Conservation (phyloP, 2,888 invertebrate genomes). For the Busseola fusca region DNA sequence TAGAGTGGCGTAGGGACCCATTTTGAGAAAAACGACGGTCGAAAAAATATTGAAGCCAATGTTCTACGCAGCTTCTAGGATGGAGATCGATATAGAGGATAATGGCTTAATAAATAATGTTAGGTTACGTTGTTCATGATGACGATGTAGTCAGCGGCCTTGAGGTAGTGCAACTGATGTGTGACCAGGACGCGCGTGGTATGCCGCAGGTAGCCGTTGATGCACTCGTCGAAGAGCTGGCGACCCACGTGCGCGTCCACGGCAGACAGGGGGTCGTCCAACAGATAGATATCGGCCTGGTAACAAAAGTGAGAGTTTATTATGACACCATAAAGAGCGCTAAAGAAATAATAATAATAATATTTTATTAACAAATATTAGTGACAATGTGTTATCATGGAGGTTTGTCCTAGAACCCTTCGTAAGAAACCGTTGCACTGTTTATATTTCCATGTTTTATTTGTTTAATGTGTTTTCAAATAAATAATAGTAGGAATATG, state of each 20-base stretch:
- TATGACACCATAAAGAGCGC: background rate
- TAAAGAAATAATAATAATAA: background rate
- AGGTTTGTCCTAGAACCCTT: background rate
- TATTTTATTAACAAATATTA: too few species aligned
- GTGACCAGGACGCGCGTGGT: constrained; percentile 95
- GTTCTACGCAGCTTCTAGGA: background rate
- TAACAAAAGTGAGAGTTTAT: constrained; percentile 28
- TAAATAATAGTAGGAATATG: background rate
- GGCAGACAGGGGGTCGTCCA: constrained; percentile 95
- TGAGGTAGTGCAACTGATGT: constrained; percentile 93
- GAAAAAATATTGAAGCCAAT: background rate
- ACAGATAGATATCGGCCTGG: constrained; percentile 93
- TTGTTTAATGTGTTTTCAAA: background rate
- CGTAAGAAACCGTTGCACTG: background rate
- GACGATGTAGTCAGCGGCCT: constrained; percentile 87
- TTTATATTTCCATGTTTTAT: background rate
- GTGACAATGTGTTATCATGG: background rate
- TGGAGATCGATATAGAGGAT: background rate
- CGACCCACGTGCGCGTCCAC: constrained; percentile 94
- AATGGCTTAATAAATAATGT: background rate
- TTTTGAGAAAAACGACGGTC: background rate
- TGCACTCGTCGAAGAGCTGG: constrained; percentile 93
- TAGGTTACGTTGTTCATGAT: constrained; percentile 85
- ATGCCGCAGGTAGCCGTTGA: constrained; percentile 90
- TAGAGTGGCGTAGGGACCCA: constrained; percentile 89